These are phyloP conservation scores for Megaceryle maxima DNA, from an alignment of 2,113 vertebrate species.

Conservation along the genomic window DNA sequence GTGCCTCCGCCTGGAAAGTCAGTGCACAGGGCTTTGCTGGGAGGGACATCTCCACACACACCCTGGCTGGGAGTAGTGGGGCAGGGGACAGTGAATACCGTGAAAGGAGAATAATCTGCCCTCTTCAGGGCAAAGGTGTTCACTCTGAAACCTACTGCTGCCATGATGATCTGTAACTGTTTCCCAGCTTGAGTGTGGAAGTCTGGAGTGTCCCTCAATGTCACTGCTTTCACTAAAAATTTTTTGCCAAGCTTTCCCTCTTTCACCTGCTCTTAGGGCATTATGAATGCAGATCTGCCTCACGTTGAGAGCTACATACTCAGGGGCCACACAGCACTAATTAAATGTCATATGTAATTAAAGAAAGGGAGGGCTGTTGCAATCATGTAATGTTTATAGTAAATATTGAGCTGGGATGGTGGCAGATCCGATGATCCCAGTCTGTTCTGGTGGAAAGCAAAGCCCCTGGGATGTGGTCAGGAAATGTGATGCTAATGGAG, in stretches of 20 bases:
- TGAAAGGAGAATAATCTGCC: not conserved
- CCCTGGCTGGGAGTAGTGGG: not conserved
- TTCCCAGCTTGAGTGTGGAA: not conserved
- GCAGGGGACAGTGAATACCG: not conserved
- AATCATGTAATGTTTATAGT: not conserved
- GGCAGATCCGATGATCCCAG: not conserved
- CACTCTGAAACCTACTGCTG: not conserved
- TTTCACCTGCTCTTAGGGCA: not conserved
- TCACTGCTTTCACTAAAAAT: not conserved
- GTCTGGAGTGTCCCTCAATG: not conserved
- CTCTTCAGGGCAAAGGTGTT: not conserved
- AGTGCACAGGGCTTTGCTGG: not conserved
- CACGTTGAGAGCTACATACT: not conserved
- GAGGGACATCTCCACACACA: not conserved
- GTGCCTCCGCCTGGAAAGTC: not conserved
- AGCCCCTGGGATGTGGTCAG: not conserved
- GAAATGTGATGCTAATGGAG: not conserved
- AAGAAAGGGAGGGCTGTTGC: not conserved
- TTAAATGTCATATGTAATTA: not conserved
- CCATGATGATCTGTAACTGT: not conserved
- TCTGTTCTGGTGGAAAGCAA: not conserved
- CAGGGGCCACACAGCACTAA: not conserved
- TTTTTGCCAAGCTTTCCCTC: not conserved
- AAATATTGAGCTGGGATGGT: not conserved
- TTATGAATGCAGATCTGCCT: not conserved